Conservation (phyloP, 2,113 vertebrate genomes). For the Regulus satrapa region DNA sequence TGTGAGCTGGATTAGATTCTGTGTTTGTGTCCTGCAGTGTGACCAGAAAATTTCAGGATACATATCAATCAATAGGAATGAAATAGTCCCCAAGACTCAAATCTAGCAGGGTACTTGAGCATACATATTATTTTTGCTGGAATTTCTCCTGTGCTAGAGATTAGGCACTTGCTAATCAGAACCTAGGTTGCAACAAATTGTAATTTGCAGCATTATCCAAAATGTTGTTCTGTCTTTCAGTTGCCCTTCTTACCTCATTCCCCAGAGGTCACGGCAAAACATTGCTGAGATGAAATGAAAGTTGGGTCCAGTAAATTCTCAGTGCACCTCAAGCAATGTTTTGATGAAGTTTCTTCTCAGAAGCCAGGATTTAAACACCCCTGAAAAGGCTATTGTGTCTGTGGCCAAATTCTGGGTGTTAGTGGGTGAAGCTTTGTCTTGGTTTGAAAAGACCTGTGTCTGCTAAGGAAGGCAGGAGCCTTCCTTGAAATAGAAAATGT, state of each 20-base stretch:
- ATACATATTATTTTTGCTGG: neutral
- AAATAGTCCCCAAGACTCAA: neutral
- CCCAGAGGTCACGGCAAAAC: neutral
- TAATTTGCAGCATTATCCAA: neutral
- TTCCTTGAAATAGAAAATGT: no score
- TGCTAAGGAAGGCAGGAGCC: no score
- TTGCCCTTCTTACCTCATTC: neutral
- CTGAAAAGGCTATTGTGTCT: neutral
- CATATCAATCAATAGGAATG: neutral
- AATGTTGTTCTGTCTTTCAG: neutral
- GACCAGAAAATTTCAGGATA: neutral
- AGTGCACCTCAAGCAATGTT: neutral
- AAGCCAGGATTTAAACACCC: neutral
- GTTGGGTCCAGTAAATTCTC: neutral
- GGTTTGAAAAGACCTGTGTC: no score
- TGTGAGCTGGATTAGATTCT: neutral
- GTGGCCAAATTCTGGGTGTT: accelerated
- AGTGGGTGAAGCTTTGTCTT: neutral
- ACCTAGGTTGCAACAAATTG: neutral
- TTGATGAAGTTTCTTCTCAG: neutral
- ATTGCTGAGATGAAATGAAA: neutral
- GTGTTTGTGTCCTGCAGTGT: neutral
- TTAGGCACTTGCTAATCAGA: neutral
- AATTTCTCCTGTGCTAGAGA: neutral
- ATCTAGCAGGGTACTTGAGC: neutral